These are phyloP conservation scores for Berghia stephanieae DNA, from an alignment of 1,140 invertebrate genomes.

Conservation along the genomic window DNA sequence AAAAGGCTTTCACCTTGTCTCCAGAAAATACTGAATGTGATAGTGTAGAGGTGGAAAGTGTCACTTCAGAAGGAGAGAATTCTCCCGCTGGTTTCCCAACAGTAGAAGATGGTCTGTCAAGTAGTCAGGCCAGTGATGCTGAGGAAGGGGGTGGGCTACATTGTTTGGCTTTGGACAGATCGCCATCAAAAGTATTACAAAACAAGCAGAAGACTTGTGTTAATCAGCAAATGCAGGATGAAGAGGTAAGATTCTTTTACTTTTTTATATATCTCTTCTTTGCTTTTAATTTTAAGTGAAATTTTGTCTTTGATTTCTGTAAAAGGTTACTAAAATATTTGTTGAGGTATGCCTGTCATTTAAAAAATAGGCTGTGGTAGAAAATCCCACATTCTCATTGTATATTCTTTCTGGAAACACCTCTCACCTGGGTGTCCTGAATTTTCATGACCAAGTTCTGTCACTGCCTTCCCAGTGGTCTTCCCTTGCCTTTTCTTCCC, in stretches of 20 bases:
- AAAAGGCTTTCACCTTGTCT: slow-evolving; percentile 83
- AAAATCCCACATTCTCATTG: no score
- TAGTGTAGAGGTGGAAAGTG: slow-evolving; percentile 86
- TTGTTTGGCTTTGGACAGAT: slow-evolving; percentile 35
- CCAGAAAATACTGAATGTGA: slow-evolving; percentile 96
- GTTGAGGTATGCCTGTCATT: no score
- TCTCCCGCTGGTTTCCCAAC: slow-evolving; percentile 82
- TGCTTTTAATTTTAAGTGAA: no score
- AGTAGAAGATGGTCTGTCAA: slow-evolving; percentile 90
- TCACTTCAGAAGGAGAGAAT: slow-evolving; percentile 67
- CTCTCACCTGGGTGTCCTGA: no score
- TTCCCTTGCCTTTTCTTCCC: no score
- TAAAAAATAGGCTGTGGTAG: no score
- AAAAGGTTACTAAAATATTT: no score
- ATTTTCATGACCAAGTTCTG: no score
- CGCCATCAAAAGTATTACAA: slow-evolving; percentile 57
- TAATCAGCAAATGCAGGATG: slow-evolving; percentile 43
- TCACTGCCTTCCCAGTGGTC: no score
- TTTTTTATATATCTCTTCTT: no score
- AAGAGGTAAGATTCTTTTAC: slow-evolving; percentile 37
- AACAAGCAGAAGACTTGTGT: slow-evolving; percentile 55
- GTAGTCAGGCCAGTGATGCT: slow-evolving; percentile 88
- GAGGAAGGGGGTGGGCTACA: slow-evolving; percentile 76
- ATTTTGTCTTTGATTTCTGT: no score
- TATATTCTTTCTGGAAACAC: no score